A percentile compares a stretch with the other conserved stretches of the same genome.
Evolutionary conservation across 2,113 vertebrate species (phyloP).

Genomic region (Plestiodon gilberti): DNA sequence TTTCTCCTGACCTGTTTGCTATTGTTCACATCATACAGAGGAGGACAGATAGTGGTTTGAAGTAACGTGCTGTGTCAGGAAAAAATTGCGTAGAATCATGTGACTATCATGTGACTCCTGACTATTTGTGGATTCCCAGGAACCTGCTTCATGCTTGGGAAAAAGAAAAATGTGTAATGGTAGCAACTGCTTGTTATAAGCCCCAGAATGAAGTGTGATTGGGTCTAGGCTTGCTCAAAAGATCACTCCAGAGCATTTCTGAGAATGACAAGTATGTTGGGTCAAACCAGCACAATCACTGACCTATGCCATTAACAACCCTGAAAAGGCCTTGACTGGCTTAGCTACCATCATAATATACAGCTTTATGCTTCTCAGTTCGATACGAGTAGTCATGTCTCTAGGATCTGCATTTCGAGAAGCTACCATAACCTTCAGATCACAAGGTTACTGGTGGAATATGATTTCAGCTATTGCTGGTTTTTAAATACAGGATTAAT

Average conservation of each 20-base stretch:
- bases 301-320: too few species aligned
- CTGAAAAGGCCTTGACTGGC: neutral
- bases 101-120: neutral
- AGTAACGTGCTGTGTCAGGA: neutral
- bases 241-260: neutral
- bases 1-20: neutral
- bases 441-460: neutral
- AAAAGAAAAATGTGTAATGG: neutral
- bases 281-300: neutral
- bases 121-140: neutral
- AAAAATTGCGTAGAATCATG: neutral
- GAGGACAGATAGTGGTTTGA: neutral
- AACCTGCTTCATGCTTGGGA: neutral
- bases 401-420: neutral
- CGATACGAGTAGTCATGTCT: neutral
- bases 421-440: neutral
- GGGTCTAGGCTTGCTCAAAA: neutral
- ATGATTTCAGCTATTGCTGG: neutral
- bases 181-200: too few species aligned
- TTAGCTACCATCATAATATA: neutral
- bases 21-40: neutral
- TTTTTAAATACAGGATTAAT: neutral
- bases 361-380: neutral
- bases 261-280: neutral
- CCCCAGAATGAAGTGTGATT: neutral